A percentile compares a stretch with the other conserved stretches of the same genome.
Conservation (phyloP, 2,888 invertebrate species). For the Agonum fuliginosum region DNA sequence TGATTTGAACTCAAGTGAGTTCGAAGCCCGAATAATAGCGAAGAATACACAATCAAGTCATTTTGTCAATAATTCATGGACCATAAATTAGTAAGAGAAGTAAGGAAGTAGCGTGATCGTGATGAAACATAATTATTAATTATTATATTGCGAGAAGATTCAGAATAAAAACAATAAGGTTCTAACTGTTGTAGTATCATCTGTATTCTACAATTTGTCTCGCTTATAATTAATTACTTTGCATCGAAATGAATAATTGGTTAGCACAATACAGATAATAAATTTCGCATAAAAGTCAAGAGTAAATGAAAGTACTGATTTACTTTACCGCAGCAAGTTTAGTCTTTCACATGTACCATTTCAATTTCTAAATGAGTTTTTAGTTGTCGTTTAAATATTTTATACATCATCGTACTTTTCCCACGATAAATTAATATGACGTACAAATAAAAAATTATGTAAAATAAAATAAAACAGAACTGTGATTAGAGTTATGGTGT, state of each 20-base stretch:
- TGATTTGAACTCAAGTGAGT: too few relatives aligned
- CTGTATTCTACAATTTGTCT: slow-evolving; percentile 10
- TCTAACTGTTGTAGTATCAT: not conserved
- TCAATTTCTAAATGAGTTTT: slow-evolving; percentile 35
- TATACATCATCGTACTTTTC: slow-evolving; percentile 21
- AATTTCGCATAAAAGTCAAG: slow-evolving; percentile 29
- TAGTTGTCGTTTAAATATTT: slow-evolving; percentile 28
- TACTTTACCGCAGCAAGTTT: slow-evolving; percentile 14
- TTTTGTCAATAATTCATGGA: too few relatives aligned
- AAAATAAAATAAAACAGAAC: slow-evolving; percentile 13
- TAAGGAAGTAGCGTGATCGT: slow-evolving; percentile 20
- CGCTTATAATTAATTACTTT: slow-evolving; percentile 22
- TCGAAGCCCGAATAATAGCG: too few relatives aligned
- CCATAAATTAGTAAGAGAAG: too few relatives aligned
- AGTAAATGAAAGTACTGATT: slow-evolving; percentile 42
- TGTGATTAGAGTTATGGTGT: not conserved
- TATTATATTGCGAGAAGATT: not conserved
- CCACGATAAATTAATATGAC: slow-evolving; percentile 36
- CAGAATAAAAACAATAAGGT: not conserved
- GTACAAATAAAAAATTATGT: slow-evolving; percentile 22
- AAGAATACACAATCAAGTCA: too few relatives aligned
- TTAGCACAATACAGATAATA: slow-evolving; percentile 18
- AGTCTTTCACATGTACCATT: slow-evolving; percentile 39
- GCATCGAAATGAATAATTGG: slow-evolving; percentile 16
- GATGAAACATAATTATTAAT: slow-evolving; percentile 11